Conservation (phyloP, 2,888 invertebrate genomes). For the Drosophila helvetica region DNA sequence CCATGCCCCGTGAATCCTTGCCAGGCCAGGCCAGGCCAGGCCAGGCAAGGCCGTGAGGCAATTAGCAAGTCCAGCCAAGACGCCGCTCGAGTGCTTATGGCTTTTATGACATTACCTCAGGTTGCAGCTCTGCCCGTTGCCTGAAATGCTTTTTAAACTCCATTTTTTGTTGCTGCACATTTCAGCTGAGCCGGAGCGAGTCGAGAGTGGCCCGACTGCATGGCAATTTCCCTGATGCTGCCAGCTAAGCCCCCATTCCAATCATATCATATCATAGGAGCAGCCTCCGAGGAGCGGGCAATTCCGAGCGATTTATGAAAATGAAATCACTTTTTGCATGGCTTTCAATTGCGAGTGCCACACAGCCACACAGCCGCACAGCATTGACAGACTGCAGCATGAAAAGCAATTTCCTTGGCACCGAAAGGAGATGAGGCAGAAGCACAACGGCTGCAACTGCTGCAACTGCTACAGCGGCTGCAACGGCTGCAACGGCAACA, state of each 20-base stretch:
- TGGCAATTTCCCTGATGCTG: slow-evolving; percentile 14
- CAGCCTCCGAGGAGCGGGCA: slow-evolving; percentile 11
- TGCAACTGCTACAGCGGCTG: slow-evolving; percentile 6
- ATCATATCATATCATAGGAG: slow-evolving; percentile 1
- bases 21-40: slow-evolving; percentile 7
- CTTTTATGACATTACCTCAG: slow-evolving; percentile 20
- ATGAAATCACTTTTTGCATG: slow-evolving; percentile 63
- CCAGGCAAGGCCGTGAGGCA: slow-evolving; percentile 31
- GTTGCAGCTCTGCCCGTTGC: background rate
- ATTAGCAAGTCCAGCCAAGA: slow-evolving; percentile 47
- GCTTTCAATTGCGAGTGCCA: slow-evolving; percentile 59
- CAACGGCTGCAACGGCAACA: slow-evolving; percentile 20
- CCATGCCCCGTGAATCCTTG: slow-evolving; percentile 58
- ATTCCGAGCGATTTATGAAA: slow-evolving; percentile 62
- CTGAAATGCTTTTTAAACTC: slow-evolving; percentile 12
- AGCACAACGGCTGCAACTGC: background rate
- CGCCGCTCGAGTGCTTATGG: slow-evolving; percentile 17
- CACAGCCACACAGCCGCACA: background rate
- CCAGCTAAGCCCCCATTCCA: slow-evolving; percentile 10
- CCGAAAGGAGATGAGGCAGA: background rate
- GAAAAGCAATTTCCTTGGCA: slow-evolving; percentile 64
- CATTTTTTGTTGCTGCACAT: slow-evolving; percentile 25
- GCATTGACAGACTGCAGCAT: slow-evolving; percentile 56
- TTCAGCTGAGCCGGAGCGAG: background rate
- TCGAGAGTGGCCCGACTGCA: slow-evolving; percentile 5